A percentile compares a stretch with the other conserved stretches of the same genome.
These are phyloP conservation scores for Catharus fuscescens DNA, from an alignment of 2,113 vertebrate species.

Conservation along the genomic window DNA sequence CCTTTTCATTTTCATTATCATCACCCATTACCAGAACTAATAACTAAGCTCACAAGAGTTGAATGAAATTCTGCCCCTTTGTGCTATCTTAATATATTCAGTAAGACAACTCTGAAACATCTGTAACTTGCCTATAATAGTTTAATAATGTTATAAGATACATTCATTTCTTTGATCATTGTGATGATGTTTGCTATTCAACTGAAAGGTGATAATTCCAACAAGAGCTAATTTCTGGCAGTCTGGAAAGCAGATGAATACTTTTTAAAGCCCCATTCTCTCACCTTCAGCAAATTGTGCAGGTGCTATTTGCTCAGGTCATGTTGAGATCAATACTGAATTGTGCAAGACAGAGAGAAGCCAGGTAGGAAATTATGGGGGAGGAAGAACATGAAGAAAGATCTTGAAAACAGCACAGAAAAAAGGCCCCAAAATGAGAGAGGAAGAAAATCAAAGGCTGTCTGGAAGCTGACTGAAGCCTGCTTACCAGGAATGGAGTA, in stretches of 20 bases:
- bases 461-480: not conserved
- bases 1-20: not conserved
- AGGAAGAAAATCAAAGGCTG: not conserved
- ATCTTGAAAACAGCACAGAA: not conserved
- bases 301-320: not conserved
- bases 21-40: accelerated
- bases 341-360: not conserved
- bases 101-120: not conserved
- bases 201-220: not conserved
- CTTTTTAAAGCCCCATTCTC: not conserved
- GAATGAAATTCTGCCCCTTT: not conserved
- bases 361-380: not conserved
- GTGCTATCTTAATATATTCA: not conserved
- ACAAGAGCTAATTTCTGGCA: not conserved
- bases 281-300: not conserved
- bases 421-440: not conserved
- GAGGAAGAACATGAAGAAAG: accelerated
- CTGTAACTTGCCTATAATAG: not conserved
- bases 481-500: not conserved
- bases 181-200: not conserved
- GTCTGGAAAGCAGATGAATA: not conserved
- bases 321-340: not conserved
- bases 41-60: not conserved
- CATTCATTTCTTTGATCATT: not conserved
- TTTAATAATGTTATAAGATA: not conserved